These are phyloP conservation scores for Unio pictorum DNA, from an alignment of 2,888 invertebrate species.

Conservation along the genomic window DNA sequence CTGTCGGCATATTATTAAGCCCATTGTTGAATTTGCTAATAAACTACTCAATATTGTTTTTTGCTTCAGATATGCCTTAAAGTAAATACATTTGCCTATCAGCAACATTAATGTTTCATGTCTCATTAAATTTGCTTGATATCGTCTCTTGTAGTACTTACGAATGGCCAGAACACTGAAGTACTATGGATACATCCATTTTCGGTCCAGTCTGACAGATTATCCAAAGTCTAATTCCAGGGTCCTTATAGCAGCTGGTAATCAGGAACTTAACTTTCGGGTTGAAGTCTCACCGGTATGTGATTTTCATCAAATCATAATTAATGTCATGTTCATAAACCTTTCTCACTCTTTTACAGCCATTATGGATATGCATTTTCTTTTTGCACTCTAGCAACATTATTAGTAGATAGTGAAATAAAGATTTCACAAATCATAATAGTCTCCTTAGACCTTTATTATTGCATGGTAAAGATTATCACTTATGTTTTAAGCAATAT, in stretches of 20 bases:
- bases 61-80: no score
- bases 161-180: slow-evolving; percentile 87
- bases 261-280: slow-evolving; percentile 85
- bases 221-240: slow-evolving; percentile 81
- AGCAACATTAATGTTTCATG: not conserved
- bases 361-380: no score
- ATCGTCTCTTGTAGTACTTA: slow-evolving; percentile 80
- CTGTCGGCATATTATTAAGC: no score
- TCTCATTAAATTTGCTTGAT: slow-evolving; percentile 1
- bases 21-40: no score
- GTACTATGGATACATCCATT: slow-evolving; percentile 91
- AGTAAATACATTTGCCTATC: no score
- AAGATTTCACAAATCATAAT: no score
- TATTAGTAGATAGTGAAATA: no score
- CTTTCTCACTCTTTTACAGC: not conserved
- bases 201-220: slow-evolving; percentile 83
- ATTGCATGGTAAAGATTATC: no score
- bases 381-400: no score
- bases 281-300: slow-evolving; percentile 69
- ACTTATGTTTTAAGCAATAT: no score
- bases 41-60: no score
- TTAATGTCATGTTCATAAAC: not conserved
- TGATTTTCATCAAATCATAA: slow-evolving; percentile 3
- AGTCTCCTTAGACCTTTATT: no score
- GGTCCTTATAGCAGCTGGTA: slow-evolving; percentile 86